Evolutionary conservation across 2,797 vertebrate genomes (phyloP), one percentile per base, ranked within the genome.

Genomic region (Trematocara caparti): DNA sequence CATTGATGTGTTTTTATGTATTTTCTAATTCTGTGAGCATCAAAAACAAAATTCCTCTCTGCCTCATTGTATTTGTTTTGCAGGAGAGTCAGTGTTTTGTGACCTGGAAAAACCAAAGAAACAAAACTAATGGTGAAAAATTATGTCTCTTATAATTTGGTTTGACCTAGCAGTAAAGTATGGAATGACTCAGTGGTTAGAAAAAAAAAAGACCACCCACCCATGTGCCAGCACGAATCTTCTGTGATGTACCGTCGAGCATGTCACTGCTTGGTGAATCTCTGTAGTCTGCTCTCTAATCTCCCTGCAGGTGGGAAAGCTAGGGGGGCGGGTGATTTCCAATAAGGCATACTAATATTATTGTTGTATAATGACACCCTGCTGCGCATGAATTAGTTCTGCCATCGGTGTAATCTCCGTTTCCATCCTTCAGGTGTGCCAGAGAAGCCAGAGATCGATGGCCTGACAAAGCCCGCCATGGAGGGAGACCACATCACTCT

Each of bases 401-500:
- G 34, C 66, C 76, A 66, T 80, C 1, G 4, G 38, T 76, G 73
- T 88, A 74, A 78, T 90, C 87, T 84, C 73, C 34, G 2, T 73
- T 55, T 84, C 49, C 62, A 14, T 87, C 78, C 66, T 83, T 49
- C 89, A 99, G 99, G 98, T 92, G 98, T 99, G 89, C 99, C 98
- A 3, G 97, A 98, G 91, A 98, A 97, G 92, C 99, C 99, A 43
- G 97, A 98, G 89, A 99, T 99, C 82, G 97, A 97, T 76, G 98
- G 99, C 88, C 95, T 99, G 94, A 97, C 95, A 47, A 98, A 98
- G 89, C 98, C 99, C 1, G 97, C 97, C 69, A 94, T 97, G 96
- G 98, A 99, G 90, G 98, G 98, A 82, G 98, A 99, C 88, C 93
- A 96, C 85, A 97, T 99, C 96, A 98, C 98, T 48, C 95, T 99